Base-by-base conservation (phyloP, 2,888 invertebrate genomes). In the Empis livida region DNA sequence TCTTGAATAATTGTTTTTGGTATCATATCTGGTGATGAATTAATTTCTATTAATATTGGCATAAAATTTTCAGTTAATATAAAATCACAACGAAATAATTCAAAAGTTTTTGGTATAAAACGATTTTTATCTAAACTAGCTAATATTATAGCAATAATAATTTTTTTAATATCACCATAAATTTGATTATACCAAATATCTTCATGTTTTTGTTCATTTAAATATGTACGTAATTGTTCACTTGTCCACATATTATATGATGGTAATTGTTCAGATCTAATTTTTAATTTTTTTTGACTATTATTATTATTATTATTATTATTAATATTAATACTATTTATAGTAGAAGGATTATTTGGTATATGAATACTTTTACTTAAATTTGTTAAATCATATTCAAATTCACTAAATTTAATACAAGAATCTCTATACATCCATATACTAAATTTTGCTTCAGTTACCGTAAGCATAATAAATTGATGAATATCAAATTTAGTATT, bases 21-120 rank as follows among this genome's bases (percentile, higher is more conserved):
- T 51, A 77, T 74, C 68, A 94, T 77, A 66, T 90, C 84, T 0
- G 93, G 93, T 60, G 84, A 82, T 2, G 88, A 85, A 71, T 95
- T 94, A 54, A 94, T 91, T 73, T 95, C 94, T 57, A 95, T 86
- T 51, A 94, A 70, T 84, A 91, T 92, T 0, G 92, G 91, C 51
- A 80, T 77, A 56, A 80, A 86, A 58, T 88, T 82, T 59, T 90
- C 83, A 48, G 87, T 84, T 37, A 94, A 65, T 74, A 94, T 84
- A 64, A 94, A 94, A 70, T 95, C 94, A 45, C 92, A 92, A 6
- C 93, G 94, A 62, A 89, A 93, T 35, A 92, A 63, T 65, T 94
- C 93, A 67, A 92, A 94, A 48, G 84, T 81, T 59, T 86, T 85
- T 58, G 78, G 77, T 51, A 79, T 72, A 16, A 76, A 68, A 35